A percentile compares a stretch with the other conserved stretches of the same genome.
Evolutionary conservation across 1,140 invertebrate genomes (phyloP).

Genomic region (Archivesica marissinica): DNA sequence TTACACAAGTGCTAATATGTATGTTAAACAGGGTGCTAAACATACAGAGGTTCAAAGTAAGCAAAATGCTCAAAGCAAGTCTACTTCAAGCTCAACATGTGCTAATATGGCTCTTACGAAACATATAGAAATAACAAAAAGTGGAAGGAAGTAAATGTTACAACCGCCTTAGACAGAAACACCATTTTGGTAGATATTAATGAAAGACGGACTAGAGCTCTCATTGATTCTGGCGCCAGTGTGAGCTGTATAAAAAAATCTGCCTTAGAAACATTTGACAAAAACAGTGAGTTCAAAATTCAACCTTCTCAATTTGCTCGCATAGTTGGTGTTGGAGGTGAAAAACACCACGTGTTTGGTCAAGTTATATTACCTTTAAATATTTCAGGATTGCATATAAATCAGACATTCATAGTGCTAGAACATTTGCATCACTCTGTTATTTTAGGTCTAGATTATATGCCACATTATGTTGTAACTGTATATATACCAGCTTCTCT

Average conservation of each 20-base stretch:
- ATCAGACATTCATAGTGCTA: slow-evolving; percentile 42
- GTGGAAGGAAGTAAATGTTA: slow-evolving; percentile 30
- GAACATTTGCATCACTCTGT: slow-evolving; percentile 63
- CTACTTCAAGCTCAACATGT: not conserved
- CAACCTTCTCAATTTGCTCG: not conserved
- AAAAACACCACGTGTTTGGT: slow-evolving; percentile 28
- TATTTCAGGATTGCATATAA: slow-evolving; percentile 1
- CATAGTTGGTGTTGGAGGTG: slow-evolving; percentile 38
- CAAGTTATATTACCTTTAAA: slow-evolving; percentile 13
- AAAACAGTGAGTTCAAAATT: not conserved
- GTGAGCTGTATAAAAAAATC: slow-evolving; percentile 30
- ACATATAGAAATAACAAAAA: not conserved
- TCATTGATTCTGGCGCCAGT: slow-evolving; percentile 61
- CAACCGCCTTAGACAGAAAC: slow-evolving; percentile 48
- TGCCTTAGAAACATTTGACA: not conserved
- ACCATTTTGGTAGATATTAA: slow-evolving; percentile 47
- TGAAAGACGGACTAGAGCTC: slow-evolving; percentile 25
- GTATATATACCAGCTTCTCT: too few relatives aligned
- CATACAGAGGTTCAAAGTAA: not conserved
- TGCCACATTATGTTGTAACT: too few relatives aligned
- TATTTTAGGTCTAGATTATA: slow-evolving; percentile 63
- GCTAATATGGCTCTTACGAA: not conserved
- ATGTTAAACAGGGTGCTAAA: not conserved
- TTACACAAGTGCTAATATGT: not conserved
- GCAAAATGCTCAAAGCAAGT: not conserved